Conservation (phyloP, 2,888 invertebrate species). For the Zootermopsis nevadensis region DNA sequence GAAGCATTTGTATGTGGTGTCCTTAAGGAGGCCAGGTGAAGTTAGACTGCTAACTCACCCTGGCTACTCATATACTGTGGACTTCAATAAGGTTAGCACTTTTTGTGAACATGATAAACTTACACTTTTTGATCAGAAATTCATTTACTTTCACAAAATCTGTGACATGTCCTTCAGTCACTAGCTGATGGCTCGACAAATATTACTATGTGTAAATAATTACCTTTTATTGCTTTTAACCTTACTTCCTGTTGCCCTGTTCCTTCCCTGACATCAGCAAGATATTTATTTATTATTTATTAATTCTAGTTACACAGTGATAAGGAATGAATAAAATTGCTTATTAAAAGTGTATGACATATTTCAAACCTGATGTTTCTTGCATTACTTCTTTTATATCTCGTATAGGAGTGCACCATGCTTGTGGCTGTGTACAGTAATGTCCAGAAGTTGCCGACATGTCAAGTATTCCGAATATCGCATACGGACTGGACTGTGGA, state of each 20-base stretch:
- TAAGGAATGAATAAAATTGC: no score
- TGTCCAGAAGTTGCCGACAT: slow-evolving; percentile 80
- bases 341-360: no score
- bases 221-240: no score
- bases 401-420: slow-evolving; percentile 77
- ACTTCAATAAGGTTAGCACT: slow-evolving; percentile 79
- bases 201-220: not conserved
- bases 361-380: no score
- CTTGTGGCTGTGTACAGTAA: slow-evolving; percentile 88
- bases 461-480: slow-evolving; percentile 71
- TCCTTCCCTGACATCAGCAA: no score
- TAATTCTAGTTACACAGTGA: no score
- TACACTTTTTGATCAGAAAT: no score
- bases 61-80: slow-evolving; percentile 87
- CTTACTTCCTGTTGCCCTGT: no score
- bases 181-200: not conserved
- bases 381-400: slow-evolving; percentile 38
- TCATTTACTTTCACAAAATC: slow-evolving; percentile 13
- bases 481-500: slow-evolving; percentile 77
- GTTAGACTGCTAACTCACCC: slow-evolving; percentile 81
- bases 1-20: slow-evolving; percentile 90
- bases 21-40: slow-evolving; percentile 77
- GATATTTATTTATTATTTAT: no score
- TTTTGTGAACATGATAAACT: no score
- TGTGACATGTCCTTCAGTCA: slow-evolving; percentile 23